phyloP scores from a whole-genome alignment of 1,140 invertebrate genomes.

The Papilio polyxenes region DNA sequence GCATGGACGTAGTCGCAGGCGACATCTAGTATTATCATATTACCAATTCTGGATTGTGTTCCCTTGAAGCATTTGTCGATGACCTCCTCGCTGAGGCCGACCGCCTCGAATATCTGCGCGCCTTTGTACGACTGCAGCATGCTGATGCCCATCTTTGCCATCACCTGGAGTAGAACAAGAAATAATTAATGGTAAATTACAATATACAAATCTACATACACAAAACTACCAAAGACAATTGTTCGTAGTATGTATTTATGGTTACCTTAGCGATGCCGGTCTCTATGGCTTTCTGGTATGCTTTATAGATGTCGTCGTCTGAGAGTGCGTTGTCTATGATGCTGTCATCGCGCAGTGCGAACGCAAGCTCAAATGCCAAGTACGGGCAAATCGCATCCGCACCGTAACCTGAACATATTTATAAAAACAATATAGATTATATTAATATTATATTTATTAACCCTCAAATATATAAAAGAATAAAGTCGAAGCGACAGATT shows the following conservation, averaged over 20 bases:
- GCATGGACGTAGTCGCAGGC: no score
- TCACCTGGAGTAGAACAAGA: conserved; percentile 79
- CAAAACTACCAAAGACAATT: no score
- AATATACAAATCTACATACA: no score
- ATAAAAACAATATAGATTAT: conserved; percentile 20
- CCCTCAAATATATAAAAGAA: no score
- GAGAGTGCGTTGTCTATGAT: conserved; percentile 88
- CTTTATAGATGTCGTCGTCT: conserved; percentile 92
- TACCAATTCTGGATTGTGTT: conserved; percentile 93
- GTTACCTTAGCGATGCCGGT: conserved; percentile 88
- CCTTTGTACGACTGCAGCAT: conserved; percentile 99
- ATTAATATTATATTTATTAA: no score
- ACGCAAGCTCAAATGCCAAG: conserved; percentile 95
- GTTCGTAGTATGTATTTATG: no score
- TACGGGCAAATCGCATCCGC: conserved; percentile 99
- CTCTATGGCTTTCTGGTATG: conserved; percentile 86
- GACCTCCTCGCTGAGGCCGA: conserved; percentile 95
- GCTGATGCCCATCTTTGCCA: conserved; percentile 99
- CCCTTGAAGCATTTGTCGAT: conserved; percentile 97
- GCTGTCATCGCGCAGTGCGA: conserved; percentile 89
- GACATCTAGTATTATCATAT: no score
- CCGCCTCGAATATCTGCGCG: conserved; percentile 99
- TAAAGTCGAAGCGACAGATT: no score
- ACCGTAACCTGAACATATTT: conserved; percentile 87
- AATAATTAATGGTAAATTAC: no score